Evolutionary conservation across 2,113 vertebrate genomes (phyloP).

Genomic region (Gymnorhina tibicen): DNA sequence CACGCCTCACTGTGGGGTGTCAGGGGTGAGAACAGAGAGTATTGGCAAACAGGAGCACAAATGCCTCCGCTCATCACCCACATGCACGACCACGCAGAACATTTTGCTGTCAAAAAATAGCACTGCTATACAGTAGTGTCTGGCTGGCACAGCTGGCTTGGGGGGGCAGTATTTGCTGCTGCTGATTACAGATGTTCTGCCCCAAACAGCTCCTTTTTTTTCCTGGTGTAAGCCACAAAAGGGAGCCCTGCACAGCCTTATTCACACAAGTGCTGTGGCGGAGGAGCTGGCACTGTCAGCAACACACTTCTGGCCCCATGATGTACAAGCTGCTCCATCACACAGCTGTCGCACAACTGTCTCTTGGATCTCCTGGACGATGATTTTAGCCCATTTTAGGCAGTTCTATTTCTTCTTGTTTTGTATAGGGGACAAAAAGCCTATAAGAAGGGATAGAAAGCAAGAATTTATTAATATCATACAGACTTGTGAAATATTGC

Average conservation of each 20-base stretch:
- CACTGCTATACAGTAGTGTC: not conserved
- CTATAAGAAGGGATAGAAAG: not conserved
- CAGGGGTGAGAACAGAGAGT: not conserved
- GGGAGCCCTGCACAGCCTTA: not conserved
- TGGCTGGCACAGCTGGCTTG: not conserved
- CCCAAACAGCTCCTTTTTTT: not conserved
- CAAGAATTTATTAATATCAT: not conserved
- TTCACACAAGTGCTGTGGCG: fast-evolving
- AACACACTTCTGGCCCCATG: not conserved
- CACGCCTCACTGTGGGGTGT: not conserved
- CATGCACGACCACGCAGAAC: fast-evolving
- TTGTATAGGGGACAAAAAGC: not conserved
- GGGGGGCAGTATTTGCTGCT: not conserved
- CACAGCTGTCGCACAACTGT: not conserved
- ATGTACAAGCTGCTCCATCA: not conserved
- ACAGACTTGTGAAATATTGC: conserved; percentile 47
- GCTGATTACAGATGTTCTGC: not conserved
- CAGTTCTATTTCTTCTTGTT: not conserved
- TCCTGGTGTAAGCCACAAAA: not conserved
- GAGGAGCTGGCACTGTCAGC: not conserved
- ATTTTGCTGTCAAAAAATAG: not conserved
- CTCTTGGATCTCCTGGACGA: not conserved
- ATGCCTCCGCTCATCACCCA: not conserved
- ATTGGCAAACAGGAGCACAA: not conserved
- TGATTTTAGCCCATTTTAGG: not conserved